Percentiles rank a stretch among this genome's conserved stretches.
Evolutionary conservation across 1,140 invertebrate genomes (phyloP).

Genomic region (Epicauta chinensis): DNA sequence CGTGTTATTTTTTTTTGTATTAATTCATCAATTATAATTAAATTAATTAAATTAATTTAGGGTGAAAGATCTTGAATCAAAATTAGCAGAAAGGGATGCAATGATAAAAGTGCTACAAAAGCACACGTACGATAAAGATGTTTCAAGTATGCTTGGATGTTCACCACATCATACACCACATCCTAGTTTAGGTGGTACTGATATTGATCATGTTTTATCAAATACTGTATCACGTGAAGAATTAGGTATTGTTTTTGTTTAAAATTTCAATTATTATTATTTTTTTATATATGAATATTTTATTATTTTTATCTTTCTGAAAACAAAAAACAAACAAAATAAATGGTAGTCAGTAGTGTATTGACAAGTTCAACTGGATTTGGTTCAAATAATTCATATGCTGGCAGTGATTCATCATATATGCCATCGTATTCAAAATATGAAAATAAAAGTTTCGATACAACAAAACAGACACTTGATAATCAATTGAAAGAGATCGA

Average conservation of each 20-base stretch:
- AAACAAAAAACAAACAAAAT: too few relatives aligned
- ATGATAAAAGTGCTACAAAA: constrained; percentile 86
- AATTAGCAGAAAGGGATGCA: constrained; percentile 79
- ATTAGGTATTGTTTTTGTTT: constrained; percentile 38
- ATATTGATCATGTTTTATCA: constrained; percentile 43
- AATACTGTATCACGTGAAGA: constrained; percentile 44
- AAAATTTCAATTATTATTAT: background rate
- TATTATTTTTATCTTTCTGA: too few relatives aligned
- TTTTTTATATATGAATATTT: background rate
- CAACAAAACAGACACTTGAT: constrained; percentile 69
- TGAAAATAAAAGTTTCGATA: constrained; percentile 61
- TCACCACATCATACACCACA: constrained; percentile 51
- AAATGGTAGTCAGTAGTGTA: constrained; percentile 48
- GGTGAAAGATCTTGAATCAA: constrained; percentile 81
- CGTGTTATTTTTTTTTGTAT: background rate
- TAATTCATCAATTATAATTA: background rate
- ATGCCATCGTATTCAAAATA: constrained; percentile 48
- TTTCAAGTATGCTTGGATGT: constrained; percentile 46
- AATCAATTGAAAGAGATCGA: constrained; percentile 78
- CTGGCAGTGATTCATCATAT: constrained; percentile 47
- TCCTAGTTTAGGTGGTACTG: constrained; percentile 43
- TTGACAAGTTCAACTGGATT: constrained; percentile 51
- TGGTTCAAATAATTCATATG: constrained; percentile 54
- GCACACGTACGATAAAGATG: constrained; percentile 64
- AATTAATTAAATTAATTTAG: constrained; percentile 45